Conservation (phyloP, 2,888 invertebrate species). For the Vannuccia rotundouncinata region DNA sequence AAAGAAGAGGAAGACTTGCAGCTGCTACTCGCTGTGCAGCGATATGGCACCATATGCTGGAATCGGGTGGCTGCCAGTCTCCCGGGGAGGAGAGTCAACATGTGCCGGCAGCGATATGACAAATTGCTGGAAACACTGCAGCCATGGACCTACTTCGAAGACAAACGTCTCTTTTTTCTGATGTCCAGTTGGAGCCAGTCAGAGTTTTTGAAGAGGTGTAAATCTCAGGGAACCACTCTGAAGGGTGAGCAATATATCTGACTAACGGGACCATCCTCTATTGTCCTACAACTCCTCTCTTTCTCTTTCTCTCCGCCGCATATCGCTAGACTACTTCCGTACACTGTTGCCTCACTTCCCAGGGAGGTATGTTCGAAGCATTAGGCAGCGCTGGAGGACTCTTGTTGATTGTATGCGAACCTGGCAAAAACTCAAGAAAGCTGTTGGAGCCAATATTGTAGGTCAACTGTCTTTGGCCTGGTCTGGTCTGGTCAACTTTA, state of each 20-base stretch:
- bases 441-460: not conserved
- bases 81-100: not conserved
- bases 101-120: not conserved
- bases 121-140: not conserved
- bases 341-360: not conserved
- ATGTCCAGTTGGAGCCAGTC: no score
- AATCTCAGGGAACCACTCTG: no score
- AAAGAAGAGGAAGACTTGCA: constrained; percentile 6
- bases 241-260: no score
- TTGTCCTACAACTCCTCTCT: no score
- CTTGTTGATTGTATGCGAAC: not conserved
- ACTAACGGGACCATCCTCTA: no score
- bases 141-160: constrained; percentile 18
- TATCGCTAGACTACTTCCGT: not conserved
- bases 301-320: no score
- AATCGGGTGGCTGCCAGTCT: not conserved
- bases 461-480: no score
- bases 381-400: not conserved
- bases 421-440: not conserved
- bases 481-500: no score
- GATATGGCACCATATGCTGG: not conserved
- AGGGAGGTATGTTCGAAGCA: not conserved
- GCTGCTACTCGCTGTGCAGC: constrained; percentile 15
- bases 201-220: no score
- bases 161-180: not conserved